Evolutionary conservation across 2,888 invertebrate genomes (phyloP).

Genomic region (Rhagonycha lutea): DNA sequence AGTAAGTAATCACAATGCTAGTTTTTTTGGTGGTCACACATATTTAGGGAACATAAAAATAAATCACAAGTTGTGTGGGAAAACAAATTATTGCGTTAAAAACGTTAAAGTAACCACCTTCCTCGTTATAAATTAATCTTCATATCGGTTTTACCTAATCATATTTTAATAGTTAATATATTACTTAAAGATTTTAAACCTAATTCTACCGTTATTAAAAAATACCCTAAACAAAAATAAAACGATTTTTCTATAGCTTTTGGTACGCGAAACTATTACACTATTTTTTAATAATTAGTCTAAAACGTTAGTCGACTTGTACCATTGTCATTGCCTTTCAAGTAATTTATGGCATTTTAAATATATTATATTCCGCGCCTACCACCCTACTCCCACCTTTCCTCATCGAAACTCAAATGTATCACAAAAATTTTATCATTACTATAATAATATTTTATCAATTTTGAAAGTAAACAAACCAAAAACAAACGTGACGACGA

Average conservation of each 20-base stretch:
- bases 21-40: constrained; percentile 34
- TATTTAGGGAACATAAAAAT: background rate
- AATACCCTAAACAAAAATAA: constrained; percentile 44
- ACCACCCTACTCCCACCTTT: background rate
- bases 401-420: background rate
- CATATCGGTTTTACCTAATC: constrained; percentile 25
- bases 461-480: constrained; percentile 1
- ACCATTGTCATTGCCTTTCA: constrained; percentile 34
- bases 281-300: constrained; percentile 40
- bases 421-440: background rate
- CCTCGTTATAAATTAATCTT: background rate
- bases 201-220: constrained; percentile 27
- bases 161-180: constrained; percentile 28
- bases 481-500: background rate
- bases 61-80: constrained; percentile 4
- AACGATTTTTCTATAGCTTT: constrained; percentile 47
- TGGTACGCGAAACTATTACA: constrained; percentile 41
- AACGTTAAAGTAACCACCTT: constrained; percentile 30
- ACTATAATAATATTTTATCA: background rate
- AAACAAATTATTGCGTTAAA: constrained; percentile 7
- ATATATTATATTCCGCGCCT: constrained; percentile 13
- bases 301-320: constrained; percentile 39
- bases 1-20: constrained; percentile 51
- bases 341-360: constrained; percentile 29
- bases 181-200: constrained; percentile 30